A percentile compares a stretch with the other conserved stretches of the same genome.
phyloP scores from a whole-genome alignment of 2,113 vertebrate genomes.

The Hiodon tergisus region DNA sequence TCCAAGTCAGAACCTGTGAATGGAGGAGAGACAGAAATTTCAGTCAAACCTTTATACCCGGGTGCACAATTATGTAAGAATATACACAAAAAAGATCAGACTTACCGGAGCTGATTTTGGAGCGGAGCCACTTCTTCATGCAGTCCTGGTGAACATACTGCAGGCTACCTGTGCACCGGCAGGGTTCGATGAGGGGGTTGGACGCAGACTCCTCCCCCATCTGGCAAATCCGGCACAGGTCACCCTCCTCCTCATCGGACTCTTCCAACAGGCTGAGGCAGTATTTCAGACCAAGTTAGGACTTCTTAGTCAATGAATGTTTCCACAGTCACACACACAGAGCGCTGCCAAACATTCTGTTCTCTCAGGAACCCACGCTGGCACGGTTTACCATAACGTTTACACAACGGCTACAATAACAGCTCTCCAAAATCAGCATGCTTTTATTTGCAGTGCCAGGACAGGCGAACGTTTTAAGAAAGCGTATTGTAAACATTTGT shows the following conservation, averaged over 20 bases:
- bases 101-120: conserved; percentile 94
- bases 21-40: not conserved
- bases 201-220: conserved; percentile 77
- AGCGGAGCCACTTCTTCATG: conserved; percentile 95
- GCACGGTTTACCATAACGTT: no score
- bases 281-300: no score
- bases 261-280: conserved; percentile 82
- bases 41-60: not conserved
- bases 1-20: conserved; percentile 81
- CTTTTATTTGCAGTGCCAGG: no score
- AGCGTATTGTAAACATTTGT: no score
- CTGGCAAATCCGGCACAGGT: conserved; percentile 94
- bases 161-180: conserved; percentile 89
- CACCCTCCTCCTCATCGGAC: conserved; percentile 94
- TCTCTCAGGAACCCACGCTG: no score
- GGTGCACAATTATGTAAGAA: not conserved
- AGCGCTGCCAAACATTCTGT: no score
- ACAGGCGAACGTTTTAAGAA: no score
- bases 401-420: no score
- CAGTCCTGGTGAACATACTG: conserved; percentile 95
- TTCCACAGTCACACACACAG: no score
- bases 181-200: conserved; percentile 90
- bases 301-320: no score
- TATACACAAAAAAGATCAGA: not conserved
- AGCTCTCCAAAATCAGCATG: no score